These are phyloP conservation scores for Coptotermes formosanus DNA, from an alignment of 1,140 invertebrate species.

Conservation along the genomic window DNA sequence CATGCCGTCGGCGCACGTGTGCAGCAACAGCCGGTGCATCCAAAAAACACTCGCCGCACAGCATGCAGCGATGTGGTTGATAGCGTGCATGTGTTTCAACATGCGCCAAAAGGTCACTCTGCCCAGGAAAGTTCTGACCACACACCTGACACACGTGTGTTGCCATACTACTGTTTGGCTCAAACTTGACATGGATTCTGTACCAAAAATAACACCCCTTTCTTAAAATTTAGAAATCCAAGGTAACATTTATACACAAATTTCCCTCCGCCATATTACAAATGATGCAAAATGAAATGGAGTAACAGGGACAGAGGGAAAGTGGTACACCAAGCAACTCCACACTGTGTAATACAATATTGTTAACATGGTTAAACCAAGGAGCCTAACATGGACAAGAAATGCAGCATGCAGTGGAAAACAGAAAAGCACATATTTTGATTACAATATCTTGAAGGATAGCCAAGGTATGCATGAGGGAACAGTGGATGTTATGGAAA, in stretches of 20 bases:
- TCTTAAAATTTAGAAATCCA: not conserved
- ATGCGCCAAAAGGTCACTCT: conserved; percentile 31
- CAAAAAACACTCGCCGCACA: conserved; percentile 62
- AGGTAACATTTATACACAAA: not conserved
- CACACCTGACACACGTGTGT: conserved; percentile 29
- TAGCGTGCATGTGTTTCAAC: conserved; percentile 33
- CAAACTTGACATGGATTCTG: conserved; percentile 53
- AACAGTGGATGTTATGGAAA: too few species aligned
- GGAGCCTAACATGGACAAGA: too few species aligned
- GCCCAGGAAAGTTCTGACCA: conserved; percentile 22
- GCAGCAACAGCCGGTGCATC: conserved; percentile 56
- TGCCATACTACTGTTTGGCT: conserved; percentile 38
- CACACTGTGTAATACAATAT: too few species aligned
- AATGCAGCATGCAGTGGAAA: too few species aligned
- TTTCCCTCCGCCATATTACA: not conserved
- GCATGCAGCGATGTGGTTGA: conserved; percentile 53
- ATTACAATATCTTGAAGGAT: too few species aligned
- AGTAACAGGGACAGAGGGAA: not conserved
- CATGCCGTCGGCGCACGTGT: conserved; percentile 57
- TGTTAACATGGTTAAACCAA: too few species aligned
- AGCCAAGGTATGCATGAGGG: too few species aligned
- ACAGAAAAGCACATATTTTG: too few species aligned
- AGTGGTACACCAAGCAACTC: not conserved
- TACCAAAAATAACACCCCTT: conserved; percentile 24
- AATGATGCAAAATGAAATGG: not conserved